These are phyloP conservation scores for Formicarius rufipectus DNA, from an alignment of 2,113 vertebrate species.

Conservation along the genomic window DNA sequence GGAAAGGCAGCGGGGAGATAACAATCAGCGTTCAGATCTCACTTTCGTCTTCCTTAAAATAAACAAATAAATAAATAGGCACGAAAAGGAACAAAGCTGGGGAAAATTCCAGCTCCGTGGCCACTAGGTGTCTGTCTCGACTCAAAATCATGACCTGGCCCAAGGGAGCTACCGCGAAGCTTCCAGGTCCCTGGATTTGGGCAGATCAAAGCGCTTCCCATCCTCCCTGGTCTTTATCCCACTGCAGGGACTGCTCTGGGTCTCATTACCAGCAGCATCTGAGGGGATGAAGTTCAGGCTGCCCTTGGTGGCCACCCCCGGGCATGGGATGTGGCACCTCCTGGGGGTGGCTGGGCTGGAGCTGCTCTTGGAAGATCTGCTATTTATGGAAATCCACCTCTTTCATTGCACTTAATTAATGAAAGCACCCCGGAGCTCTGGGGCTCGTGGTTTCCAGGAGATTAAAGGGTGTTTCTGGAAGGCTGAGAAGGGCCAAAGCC, in stretches of 20 bases:
- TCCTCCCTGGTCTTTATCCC: not conserved
- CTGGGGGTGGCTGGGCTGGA: not conserved
- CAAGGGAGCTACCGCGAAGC: not conserved
- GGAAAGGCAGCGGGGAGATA: not conserved
- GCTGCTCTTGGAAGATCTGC: conserved; percentile 33
- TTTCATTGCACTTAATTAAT: conserved; percentile 65
- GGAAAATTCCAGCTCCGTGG: not conserved
- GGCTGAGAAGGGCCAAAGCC: not conserved
- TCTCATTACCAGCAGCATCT: not conserved
- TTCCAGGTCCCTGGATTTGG: not conserved
- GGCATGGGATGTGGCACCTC: not conserved
- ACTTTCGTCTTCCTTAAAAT: not conserved
- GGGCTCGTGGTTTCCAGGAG: not conserved
- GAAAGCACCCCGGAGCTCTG: not conserved
- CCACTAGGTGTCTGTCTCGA: conserved; percentile 40
- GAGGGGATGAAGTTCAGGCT: not conserved
- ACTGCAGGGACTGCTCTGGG: not conserved
- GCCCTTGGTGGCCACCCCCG: not conserved
- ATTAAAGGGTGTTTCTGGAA: conserved; percentile 10
- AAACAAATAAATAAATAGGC: not conserved
- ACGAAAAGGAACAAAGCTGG: not conserved
- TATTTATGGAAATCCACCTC: conserved; percentile 44
- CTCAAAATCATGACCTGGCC: not conserved
- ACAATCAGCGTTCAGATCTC: not conserved
- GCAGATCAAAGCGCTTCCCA: not conserved